A percentile compares a stretch with the other conserved stretches of the same genome.
Conservation (phyloP, 2,113 vertebrate species). For the Vombatus ursinus region DNA sequence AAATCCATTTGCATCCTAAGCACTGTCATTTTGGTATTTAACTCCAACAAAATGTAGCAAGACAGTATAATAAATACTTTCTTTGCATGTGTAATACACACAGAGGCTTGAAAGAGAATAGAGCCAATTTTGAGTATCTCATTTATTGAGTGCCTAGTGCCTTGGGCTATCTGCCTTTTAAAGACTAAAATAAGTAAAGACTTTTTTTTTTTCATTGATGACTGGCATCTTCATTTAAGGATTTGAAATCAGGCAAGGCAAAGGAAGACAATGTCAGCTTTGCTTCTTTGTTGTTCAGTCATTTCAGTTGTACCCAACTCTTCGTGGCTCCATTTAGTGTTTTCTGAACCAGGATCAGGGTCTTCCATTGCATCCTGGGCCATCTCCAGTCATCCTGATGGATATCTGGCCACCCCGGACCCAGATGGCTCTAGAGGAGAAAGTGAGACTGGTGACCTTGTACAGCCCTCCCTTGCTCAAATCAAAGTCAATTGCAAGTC, state of each 20-base stretch:
- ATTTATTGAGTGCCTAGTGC: not conserved
- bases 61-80: not conserved
- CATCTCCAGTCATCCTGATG: no score
- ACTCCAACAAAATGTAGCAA: not conserved
- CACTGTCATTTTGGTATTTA: not conserved
- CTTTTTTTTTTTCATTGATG: not conserved
- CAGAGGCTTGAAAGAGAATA: not conserved
- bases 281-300: not conserved
- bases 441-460: no score
- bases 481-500: no score
- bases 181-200: not conserved
- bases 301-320: not conserved
- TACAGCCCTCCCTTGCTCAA: no score
- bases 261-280: conserved; percentile 3
- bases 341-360: no score
- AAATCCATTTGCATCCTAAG: not conserved
- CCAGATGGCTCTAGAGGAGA: no score
- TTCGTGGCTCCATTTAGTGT: no score
- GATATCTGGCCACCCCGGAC: no score
- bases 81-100: not conserved
- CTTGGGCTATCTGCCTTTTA: not conserved
- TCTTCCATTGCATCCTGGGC: no score
- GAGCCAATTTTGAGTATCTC: not conserved
- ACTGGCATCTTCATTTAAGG: not conserved
- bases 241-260: not conserved